phyloP scores from a whole-genome alignment of 2,888 invertebrate genomes.

The Callinectes sapidus region DNA sequence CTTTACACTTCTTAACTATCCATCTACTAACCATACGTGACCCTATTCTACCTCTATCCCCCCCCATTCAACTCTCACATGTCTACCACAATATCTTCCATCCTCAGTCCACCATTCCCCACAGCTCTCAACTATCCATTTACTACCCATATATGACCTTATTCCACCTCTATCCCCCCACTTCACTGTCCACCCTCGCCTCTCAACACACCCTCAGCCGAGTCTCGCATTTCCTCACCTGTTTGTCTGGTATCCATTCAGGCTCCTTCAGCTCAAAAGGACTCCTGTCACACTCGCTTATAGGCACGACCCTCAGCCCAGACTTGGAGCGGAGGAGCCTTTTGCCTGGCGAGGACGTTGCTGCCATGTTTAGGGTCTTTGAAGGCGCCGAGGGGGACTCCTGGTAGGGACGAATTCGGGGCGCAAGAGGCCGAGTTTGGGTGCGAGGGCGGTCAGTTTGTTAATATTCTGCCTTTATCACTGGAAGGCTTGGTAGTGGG shows the following conservation, averaged over 20 bases:
- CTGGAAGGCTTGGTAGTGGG: neutral
- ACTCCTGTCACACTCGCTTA: slow-evolving; percentile 76
- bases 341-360: slow-evolving; percentile 56
- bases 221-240: slow-evolving; percentile 74
- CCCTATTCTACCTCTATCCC: no score
- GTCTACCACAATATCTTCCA: no score
- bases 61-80: no score
- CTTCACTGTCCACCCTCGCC: neutral
- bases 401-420: no score
- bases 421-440: no score
- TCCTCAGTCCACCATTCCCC: no score
- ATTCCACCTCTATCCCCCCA: neutral
- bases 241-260: slow-evolving; percentile 77
- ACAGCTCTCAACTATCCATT: no score
- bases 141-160: neutral
- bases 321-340: slow-evolving; percentile 76
- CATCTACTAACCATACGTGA: no score
- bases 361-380: slow-evolving; percentile 56
- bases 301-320: slow-evolving; percentile 77
- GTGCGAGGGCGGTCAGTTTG: no score
- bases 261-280: slow-evolving; percentile 78
- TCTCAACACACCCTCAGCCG: neutral
- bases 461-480: neutral
- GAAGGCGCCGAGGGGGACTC: no score
- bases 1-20: no score